Percentiles rank a stretch among this genome's conserved stretches.
Evolutionary conservation across 2,797 vertebrate species (phyloP).

Genomic region (Megaceryle alcyon): DNA sequence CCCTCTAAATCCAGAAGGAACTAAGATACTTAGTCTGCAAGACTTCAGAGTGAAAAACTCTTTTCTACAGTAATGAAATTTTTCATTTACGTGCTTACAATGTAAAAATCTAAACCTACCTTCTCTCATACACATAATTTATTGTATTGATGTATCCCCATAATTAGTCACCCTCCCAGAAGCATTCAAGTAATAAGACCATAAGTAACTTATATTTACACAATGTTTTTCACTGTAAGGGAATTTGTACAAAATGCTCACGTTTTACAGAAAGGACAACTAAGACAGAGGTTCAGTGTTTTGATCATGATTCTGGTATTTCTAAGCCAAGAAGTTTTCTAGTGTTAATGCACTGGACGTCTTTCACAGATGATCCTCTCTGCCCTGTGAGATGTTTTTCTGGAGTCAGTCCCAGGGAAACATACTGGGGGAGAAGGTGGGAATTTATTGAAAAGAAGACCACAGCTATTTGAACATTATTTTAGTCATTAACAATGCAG

Average conservation of each 20-base stretch:
- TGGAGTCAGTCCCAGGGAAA: background rate
- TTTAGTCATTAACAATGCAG: background rate
- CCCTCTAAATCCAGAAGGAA: background rate
- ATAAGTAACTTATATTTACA: background rate
- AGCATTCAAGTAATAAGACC: background rate
- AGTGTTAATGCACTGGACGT: background rate
- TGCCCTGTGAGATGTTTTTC: background rate
- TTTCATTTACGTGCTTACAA: background rate
- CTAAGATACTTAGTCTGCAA: conserved; percentile 18
- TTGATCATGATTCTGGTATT: background rate
- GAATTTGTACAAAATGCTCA: background rate
- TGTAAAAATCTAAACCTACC: background rate
- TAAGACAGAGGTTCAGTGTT: background rate
- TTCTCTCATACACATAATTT: background rate
- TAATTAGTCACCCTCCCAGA: background rate
- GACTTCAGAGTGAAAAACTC: background rate
- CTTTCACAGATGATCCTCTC: background rate
- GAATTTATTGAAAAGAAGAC: background rate
- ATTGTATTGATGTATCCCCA: background rate
- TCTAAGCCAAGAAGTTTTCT: background rate
- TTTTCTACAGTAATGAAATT: background rate
- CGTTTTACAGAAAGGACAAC: background rate
- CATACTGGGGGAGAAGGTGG: conserved; percentile 21
- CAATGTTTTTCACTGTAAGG: background rate
- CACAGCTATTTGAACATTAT: background rate